phyloP scores from a whole-genome alignment of 2,888 invertebrate genomes.

The Hypsopygia costalis region DNA sequence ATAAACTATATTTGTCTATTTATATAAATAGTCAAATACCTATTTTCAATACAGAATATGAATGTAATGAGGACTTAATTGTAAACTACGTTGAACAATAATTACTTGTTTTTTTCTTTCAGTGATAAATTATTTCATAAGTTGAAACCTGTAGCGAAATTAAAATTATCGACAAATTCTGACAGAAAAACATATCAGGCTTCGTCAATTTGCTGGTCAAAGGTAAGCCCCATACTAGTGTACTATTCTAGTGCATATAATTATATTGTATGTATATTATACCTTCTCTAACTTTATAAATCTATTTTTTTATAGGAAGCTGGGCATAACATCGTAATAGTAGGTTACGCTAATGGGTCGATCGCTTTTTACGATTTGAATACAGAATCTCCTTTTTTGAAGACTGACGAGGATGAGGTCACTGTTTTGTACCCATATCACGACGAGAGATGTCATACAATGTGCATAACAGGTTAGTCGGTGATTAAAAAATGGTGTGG shows the following conservation, averaged over 20 bases:
- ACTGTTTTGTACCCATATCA: slow-evolving; percentile 78
- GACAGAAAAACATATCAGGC: slow-evolving; percentile 59
- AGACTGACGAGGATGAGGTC: slow-evolving; percentile 48
- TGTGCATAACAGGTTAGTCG: slow-evolving; percentile 80
- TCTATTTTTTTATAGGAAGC: slow-evolving; percentile 56
- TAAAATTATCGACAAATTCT: slow-evolving; percentile 41
- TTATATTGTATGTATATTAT: too few relatives aligned
- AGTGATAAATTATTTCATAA: slow-evolving; percentile 59
- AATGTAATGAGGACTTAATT: too few relatives aligned
- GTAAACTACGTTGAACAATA: too few relatives aligned
- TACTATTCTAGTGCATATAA: too few relatives aligned
- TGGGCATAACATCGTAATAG: slow-evolving; percentile 79
- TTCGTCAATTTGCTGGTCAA: slow-evolving; percentile 71
- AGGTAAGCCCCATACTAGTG: slow-evolving; percentile 67
- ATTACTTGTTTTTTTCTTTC: slow-evolving; percentile 21
- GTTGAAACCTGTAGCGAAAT: slow-evolving; percentile 68
- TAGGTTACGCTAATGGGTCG: slow-evolving; percentile 85
- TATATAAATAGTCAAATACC: too few relatives aligned
- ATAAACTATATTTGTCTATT: too few relatives aligned
- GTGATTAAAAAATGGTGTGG: too few relatives aligned
- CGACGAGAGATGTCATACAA: slow-evolving; percentile 80
- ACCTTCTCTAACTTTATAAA: too few relatives aligned
- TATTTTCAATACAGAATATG: too few relatives aligned
- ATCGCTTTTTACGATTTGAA: slow-evolving; percentile 83
- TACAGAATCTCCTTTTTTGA: slow-evolving; percentile 72